Evolutionary conservation across 2,113 vertebrate genomes (phyloP).

Genomic region (Struthidea cinerea): DNA sequence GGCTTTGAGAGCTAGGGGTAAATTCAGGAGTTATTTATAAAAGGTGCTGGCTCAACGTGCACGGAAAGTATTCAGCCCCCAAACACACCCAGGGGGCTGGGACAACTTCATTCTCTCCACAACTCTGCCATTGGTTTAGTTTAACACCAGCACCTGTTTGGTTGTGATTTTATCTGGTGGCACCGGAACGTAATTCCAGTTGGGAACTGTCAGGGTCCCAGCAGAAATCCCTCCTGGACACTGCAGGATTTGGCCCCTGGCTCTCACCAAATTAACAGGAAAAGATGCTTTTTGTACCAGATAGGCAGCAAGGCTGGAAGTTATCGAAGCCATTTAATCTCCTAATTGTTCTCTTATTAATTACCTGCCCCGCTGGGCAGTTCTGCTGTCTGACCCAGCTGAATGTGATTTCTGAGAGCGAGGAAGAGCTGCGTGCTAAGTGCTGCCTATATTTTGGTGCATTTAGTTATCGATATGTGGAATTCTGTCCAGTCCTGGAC

Average conservation of each 20-base stretch:
- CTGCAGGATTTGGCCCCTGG: background rate
- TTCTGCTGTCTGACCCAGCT: background rate
- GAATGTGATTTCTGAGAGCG: background rate
- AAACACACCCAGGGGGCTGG: background rate
- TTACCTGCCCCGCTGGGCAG: background rate
- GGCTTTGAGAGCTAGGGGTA: background rate
- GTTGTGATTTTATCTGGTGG: background rate
- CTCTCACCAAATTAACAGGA: background rate
- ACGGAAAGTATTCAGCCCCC: background rate
- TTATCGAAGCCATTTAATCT: background rate
- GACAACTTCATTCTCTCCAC: background rate
- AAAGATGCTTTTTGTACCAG: background rate
- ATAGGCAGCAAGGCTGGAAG: background rate
- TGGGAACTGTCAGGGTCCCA: background rate
- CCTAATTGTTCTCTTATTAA: background rate
- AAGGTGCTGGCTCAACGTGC: background rate
- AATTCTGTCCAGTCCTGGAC: constrained; percentile 39
- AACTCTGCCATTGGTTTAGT: background rate
- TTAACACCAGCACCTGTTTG: background rate
- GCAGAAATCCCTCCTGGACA: background rate
- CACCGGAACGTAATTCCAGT: background rate
- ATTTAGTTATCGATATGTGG: constrained; percentile 48
- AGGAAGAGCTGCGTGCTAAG: background rate
- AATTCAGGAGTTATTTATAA: background rate
- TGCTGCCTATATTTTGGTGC: background rate